Evolutionary conservation across 2,888 invertebrate genomes (phyloP).

Genomic region (Drosophila lutescens): DNA sequence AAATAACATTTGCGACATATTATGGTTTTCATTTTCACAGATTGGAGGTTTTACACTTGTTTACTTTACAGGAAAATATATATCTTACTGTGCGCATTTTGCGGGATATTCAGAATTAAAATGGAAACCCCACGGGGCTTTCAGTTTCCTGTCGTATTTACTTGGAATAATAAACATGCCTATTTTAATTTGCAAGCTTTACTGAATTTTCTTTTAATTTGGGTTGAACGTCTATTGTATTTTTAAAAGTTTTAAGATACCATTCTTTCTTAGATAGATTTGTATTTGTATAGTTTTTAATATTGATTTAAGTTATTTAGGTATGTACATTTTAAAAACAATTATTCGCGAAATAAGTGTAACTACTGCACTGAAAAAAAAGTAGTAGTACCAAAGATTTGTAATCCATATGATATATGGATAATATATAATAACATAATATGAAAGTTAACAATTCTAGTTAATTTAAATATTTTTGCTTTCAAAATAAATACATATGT

Average conservation of each 20-base stretch:
- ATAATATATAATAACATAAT: no score
- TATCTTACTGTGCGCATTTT: neutral
- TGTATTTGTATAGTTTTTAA: no score
- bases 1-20: neutral
- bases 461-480: no score
- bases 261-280: no score
- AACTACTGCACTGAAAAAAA: no score
- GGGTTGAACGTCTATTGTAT: neutral
- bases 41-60: neutral
- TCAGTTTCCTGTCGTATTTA: neutral
- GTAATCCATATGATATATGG: no score
- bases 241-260: neutral
- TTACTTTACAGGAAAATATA: neutral
- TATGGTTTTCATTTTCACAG: neutral
- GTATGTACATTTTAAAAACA: no score
- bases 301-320: no score
- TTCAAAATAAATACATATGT: no score
- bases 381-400: no score
- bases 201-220: neutral
- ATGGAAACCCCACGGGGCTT: neutral
- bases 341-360: no score
- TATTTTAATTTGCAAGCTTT: neutral
- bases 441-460: no score
- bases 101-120: neutral
- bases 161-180: neutral